Evolutionary conservation across 2,797 vertebrate species (phyloP).

Genomic region (Anableps anableps): DNA sequence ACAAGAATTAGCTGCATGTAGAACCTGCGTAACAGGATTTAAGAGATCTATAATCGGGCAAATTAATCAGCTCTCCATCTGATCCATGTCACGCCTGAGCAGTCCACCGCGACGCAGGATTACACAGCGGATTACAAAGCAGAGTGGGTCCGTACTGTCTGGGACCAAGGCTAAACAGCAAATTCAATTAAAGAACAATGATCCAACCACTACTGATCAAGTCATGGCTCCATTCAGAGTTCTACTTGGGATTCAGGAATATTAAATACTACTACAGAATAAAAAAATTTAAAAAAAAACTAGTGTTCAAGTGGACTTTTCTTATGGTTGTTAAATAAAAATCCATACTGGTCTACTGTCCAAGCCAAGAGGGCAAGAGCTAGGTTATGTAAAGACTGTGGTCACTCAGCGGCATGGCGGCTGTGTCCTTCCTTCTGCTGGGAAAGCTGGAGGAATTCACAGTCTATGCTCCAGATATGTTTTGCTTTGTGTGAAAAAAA

Average conservation of each 20-base stretch:
- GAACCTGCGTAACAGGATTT: constrained; percentile 54
- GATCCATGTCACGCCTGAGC: constrained; percentile 73
- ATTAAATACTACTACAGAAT: neutral
- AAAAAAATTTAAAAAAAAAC: too few species aligned
- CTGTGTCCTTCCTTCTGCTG: constrained; percentile 52
- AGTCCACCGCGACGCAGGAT: constrained; percentile 69
- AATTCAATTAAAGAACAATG: constrained; percentile 26
- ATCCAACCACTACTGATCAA: neutral
- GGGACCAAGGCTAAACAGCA: constrained; percentile 20
- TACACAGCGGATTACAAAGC: constrained; percentile 67
- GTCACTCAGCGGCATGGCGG: constrained; percentile 55
- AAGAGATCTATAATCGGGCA: constrained; percentile 71
- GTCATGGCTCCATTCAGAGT: neutral
- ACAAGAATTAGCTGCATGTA: constrained; percentile 62
- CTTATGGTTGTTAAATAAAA: neutral
- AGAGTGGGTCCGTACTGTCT: constrained; percentile 23
- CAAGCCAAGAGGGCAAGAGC: constrained; percentile 51
- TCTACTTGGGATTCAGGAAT: neutral
- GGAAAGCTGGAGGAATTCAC: constrained; percentile 57
- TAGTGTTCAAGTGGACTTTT: neutral
- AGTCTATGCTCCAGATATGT: constrained; percentile 49
- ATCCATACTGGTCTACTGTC: constrained; percentile 52
- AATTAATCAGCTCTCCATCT: constrained; percentile 80
- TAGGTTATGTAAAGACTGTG: constrained; percentile 68
- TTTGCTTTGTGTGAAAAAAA: constrained; percentile 66